Conservation (phyloP, 2,797 vertebrate species). For the Oophaga sylvatica region DNA sequence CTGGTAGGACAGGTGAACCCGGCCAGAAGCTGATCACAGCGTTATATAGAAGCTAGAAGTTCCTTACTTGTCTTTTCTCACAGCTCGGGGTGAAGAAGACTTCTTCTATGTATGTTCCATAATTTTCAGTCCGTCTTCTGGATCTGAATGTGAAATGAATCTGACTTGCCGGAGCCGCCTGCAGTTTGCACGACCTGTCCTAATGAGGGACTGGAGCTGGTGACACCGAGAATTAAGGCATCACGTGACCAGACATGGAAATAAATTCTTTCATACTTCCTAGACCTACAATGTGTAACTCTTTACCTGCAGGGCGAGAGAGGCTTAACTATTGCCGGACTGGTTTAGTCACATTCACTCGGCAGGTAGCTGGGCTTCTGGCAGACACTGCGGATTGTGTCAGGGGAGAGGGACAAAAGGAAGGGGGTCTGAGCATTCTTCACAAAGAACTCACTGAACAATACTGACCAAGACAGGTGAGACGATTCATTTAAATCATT, state of each 20-base stretch:
- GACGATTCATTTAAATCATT: too few species aligned
- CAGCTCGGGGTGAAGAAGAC: conserved; percentile 61
- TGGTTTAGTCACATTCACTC: background rate
- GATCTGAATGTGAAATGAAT: conserved; percentile 68
- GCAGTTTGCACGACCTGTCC: conserved; percentile 71
- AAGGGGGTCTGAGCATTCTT: background rate
- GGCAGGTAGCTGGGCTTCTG: background rate
- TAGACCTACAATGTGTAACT: conserved; percentile 69
- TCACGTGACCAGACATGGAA: conserved; percentile 77
- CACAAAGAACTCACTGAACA: too few species aligned
- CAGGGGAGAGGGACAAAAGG: background rate
- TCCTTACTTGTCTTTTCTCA: conserved; percentile 72
- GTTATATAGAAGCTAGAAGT: conserved; percentile 25
- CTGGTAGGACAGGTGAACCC: conserved; percentile 11
- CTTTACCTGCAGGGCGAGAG: conserved; percentile 71
- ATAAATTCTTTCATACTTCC: conserved; percentile 71
- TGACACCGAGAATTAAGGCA: conserved; percentile 74
- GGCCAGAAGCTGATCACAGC: background rate
- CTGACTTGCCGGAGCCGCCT: conserved; percentile 65
- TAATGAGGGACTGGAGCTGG: conserved; percentile 67
- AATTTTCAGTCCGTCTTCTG: conserved; percentile 66
- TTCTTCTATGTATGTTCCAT: conserved; percentile 70
- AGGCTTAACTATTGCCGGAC: conserved; percentile 4
- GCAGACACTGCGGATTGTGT: background rate
- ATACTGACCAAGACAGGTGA: too few species aligned